Percentiles rank a stretch among this genome's conserved stretches.
Conservation (phyloP, 1,140 invertebrate genomes). For the Drosophila hydei region DNA sequence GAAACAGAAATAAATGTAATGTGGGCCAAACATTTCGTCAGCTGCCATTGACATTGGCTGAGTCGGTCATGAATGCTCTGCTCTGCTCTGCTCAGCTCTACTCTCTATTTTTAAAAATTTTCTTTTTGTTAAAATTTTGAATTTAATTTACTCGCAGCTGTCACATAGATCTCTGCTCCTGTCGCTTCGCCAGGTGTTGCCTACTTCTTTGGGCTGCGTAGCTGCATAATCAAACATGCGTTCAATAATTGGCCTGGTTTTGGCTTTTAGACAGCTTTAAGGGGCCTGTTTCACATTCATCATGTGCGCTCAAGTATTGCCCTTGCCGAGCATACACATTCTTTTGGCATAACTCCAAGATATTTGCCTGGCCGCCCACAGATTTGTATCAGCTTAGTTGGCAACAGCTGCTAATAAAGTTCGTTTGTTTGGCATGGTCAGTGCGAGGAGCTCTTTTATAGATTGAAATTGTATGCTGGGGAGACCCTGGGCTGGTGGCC, state of each 20-base stretch:
- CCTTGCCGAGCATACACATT: slow-evolving; percentile 16
- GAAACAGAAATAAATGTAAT: slow-evolving; percentile 12
- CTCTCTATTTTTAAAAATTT: slow-evolving; percentile 5
- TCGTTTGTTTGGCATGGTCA: slow-evolving; percentile 67
- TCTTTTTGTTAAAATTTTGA: background rate
- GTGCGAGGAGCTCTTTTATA: slow-evolving; percentile 31
- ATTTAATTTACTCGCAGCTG: background rate
- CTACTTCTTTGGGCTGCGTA: slow-evolving; percentile 28
- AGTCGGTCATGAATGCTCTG: slow-evolving; percentile 47
- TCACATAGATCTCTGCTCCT: background rate
- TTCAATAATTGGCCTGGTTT: background rate
- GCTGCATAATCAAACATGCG: background rate
- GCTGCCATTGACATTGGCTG: slow-evolving; percentile 71
- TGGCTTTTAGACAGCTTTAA: background rate
- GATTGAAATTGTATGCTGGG: background rate
- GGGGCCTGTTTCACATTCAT: slow-evolving; percentile 26
- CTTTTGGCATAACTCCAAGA: slow-evolving; percentile 54
- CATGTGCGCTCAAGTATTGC: slow-evolving; percentile 18
- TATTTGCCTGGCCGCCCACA: slow-evolving; percentile 31
- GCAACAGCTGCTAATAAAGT: slow-evolving; percentile 67
- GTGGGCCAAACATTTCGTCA: slow-evolving; percentile 51
- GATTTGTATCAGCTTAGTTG: slow-evolving; percentile 30
- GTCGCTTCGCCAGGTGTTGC: background rate
- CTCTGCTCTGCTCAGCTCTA: slow-evolving; percentile 3
- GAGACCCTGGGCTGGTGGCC: slow-evolving; percentile 3